Conservation (phyloP, 2,113 vertebrate species). For the Amazona guildingii region DNA sequence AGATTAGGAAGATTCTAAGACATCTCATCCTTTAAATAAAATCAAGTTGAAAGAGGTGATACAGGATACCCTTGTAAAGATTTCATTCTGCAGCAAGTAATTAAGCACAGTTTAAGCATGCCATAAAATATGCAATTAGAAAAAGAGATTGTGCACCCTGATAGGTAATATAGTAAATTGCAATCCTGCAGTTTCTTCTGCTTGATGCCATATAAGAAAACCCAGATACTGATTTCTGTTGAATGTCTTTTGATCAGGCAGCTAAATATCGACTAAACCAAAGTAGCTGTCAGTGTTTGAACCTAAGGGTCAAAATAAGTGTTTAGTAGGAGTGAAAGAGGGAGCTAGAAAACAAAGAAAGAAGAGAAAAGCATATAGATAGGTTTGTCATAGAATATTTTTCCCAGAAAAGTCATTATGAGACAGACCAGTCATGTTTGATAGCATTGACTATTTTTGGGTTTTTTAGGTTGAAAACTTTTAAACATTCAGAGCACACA, state of each 20-base stretch:
- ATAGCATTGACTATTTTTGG: not conserved
- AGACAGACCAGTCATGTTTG: not conserved
- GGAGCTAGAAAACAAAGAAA: not conserved
- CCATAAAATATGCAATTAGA: not conserved
- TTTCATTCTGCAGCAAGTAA: constrained; percentile 3
- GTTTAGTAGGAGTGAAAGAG: not conserved
- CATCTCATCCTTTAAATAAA: constrained; percentile 21
- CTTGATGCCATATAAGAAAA: not conserved
- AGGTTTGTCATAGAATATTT: not conserved
- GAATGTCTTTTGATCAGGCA: not conserved
- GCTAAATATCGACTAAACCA: not conserved
- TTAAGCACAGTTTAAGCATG: constrained; percentile 10
- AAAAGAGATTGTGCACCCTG: not conserved
- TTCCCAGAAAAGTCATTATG: not conserved
- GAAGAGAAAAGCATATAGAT: not conserved
- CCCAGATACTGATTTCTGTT: not conserved
- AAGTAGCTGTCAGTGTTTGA: not conserved
- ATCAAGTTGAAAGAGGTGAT: not conserved
- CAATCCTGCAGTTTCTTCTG: not conserved
- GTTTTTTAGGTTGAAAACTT: not conserved
- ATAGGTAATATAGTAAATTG: not conserved
- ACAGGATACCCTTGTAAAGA: not conserved
- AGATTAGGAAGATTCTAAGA: constrained; percentile 40
- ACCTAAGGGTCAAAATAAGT: constrained; percentile 9
- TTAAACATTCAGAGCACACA: not conserved